These are phyloP conservation scores for Triplophysa bombifrons DNA, from an alignment of 2,797 vertebrate genomes.

Conservation along the genomic window DNA sequence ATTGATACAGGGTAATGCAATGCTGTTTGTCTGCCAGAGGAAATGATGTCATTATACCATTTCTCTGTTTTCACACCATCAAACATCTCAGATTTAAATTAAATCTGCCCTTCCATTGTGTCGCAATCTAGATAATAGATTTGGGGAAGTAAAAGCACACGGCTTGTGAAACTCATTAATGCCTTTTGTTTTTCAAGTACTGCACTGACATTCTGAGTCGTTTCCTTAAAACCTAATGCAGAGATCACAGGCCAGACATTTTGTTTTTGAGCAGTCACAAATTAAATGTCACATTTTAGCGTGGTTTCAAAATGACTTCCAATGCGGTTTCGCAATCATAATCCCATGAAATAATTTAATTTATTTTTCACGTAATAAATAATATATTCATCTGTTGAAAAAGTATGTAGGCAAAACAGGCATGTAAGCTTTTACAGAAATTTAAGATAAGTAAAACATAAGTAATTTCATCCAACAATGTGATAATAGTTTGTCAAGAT, in stretches of 20 bases:
- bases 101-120: constrained; percentile 13
- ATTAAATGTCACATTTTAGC: constrained; percentile 21
- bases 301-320: constrained; percentile 22
- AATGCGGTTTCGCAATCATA: constrained; percentile 6
- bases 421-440: too few species aligned
- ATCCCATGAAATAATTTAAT: not conserved
- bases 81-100: constrained; percentile 40
- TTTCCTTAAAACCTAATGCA: constrained; percentile 38
- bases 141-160: constrained; percentile 14
- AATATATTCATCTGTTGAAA: not conserved
- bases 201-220: constrained; percentile 5
- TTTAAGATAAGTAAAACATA: too few species aligned
- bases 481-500: too few species aligned
- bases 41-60: not conserved
- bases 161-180: constrained; percentile 5
- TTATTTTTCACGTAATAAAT: not conserved
- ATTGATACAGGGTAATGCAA: constrained; percentile 21
- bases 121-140: constrained; percentile 30
- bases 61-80: constrained; percentile 24
- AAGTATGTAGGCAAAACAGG: too few species aligned
- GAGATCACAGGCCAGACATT: constrained; percentile 11
- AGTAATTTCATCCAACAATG: too few species aligned
- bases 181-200: constrained; percentile 15
- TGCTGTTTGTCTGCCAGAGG: constrained; percentile 14
- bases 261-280: not conserved